These are phyloP conservation scores for Orientallactaga sibirica DNA, from an alignment of 2,797 vertebrate genomes.

Conservation along the genomic window DNA sequence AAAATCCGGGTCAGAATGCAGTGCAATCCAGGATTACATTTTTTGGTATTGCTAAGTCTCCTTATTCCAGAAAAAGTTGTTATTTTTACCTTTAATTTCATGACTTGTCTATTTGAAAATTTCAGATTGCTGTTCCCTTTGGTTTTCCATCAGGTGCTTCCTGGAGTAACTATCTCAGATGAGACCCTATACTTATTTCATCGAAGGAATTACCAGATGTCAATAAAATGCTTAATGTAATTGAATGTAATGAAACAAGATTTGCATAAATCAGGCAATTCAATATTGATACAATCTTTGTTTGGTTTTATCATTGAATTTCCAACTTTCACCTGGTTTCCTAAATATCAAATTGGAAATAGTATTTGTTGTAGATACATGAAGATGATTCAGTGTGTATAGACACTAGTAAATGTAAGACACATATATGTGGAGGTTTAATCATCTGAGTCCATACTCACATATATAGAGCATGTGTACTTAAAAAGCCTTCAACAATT, in stretches of 20 bases:
- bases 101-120: background rate
- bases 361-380: background rate
- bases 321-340: conserved; percentile 12
- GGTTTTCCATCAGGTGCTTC: background rate
- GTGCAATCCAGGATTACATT: background rate
- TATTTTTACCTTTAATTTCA: background rate
- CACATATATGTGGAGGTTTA: background rate
- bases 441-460: background rate
- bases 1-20: background rate
- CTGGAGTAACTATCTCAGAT: background rate
- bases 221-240: background rate
- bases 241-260: background rate
- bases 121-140: background rate
- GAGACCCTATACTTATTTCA: background rate
- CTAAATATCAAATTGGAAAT: background rate
- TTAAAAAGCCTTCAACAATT: background rate
- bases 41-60: background rate
- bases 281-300: conserved; percentile 11
- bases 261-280: background rate
- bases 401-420: background rate
- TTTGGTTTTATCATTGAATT: background rate
- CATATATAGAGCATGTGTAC: background rate
- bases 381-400: background rate
- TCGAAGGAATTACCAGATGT: no score
- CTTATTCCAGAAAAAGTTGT: background rate